Percentiles rank a stretch among this genome's conserved stretches.
Evolutionary conservation across 2,113 vertebrate genomes (phyloP).

Genomic region (Puffinus mauretanicus): DNA sequence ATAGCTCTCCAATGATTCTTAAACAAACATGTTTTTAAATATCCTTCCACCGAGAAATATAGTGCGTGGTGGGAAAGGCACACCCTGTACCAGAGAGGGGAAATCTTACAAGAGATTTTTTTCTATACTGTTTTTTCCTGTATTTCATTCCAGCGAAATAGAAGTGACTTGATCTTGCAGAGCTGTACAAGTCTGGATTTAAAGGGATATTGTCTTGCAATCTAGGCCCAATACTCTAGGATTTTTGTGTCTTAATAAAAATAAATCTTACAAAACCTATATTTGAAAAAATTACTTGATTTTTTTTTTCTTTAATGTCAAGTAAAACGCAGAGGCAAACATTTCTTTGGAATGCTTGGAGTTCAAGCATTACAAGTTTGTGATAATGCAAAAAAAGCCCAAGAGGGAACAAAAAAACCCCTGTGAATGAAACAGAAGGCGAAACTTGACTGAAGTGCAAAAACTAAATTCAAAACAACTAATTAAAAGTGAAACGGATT

Average conservation of each 20-base stretch:
- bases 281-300: not conserved
- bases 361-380: not conserved
- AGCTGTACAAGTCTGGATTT: not conserved
- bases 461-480: not conserved
- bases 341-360: not conserved
- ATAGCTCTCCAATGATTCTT: not conserved
- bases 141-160: not conserved
- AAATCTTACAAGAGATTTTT: constrained; percentile 2
- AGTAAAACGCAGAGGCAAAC: not conserved
- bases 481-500: not conserved
- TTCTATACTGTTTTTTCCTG: constrained; percentile 56
- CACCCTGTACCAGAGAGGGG: not conserved
- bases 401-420: not conserved
- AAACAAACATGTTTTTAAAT: not conserved
- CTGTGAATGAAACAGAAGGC: not conserved
- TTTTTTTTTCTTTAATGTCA: not conserved
- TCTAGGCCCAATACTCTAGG: not conserved
- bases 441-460: not conserved
- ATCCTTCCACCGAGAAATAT: not conserved
- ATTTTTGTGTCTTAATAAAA: constrained; percentile 38
- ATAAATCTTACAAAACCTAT: not conserved
- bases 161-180: constrained; percentile 1
- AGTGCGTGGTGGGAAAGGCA: not conserved
- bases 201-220: not conserved
- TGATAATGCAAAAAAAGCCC: not conserved